A percentile compares a stretch with the other conserved stretches of the same genome.
Conservation (phyloP, 2,888 invertebrate genomes). For the Heliothis peltigera region DNA sequence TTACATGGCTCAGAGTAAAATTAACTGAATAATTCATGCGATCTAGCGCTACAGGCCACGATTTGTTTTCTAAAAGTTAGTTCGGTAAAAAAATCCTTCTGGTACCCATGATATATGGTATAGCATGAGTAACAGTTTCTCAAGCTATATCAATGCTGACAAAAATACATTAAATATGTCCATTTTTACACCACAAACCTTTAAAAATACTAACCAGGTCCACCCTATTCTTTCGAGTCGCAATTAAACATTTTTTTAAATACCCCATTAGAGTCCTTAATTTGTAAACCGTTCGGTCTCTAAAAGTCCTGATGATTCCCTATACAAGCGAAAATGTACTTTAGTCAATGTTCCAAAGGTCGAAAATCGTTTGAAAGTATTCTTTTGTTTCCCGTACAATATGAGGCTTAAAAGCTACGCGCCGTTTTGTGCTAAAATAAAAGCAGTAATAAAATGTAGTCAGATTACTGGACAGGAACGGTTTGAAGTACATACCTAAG, state of each 20-base stretch:
- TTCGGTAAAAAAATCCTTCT: too few relatives aligned
- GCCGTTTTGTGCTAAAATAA: constrained; percentile 60
- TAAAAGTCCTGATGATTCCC: constrained; percentile 46
- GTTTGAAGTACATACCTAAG: constrained; percentile 50
- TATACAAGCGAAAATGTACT: constrained; percentile 11
- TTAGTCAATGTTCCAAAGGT: accelerated
- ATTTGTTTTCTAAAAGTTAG: too few relatives aligned
- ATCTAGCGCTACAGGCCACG: too few relatives aligned
- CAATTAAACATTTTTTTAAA: constrained; percentile 78
- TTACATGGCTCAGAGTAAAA: too few relatives aligned
- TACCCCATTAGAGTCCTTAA: constrained; percentile 77
- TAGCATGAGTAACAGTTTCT: too few relatives aligned
- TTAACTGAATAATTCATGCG: too few relatives aligned
- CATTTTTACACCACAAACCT: background rate
- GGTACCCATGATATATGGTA: too few relatives aligned
- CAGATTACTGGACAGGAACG: constrained; percentile 53
- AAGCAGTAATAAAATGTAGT: constrained; percentile 61
- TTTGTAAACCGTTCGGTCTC: constrained; percentile 67
- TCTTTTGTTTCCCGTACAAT: constrained; percentile 41
- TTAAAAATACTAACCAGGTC: constrained; percentile 49
- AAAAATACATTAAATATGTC: background rate
- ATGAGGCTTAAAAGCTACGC: constrained; percentile 56
- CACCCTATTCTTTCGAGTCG: constrained; percentile 55
- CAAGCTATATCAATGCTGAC: too few relatives aligned
- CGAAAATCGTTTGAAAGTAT: constrained; percentile 3